Conservation (phyloP, 2,888 invertebrate species). For the Helobdella robusta region DNA sequence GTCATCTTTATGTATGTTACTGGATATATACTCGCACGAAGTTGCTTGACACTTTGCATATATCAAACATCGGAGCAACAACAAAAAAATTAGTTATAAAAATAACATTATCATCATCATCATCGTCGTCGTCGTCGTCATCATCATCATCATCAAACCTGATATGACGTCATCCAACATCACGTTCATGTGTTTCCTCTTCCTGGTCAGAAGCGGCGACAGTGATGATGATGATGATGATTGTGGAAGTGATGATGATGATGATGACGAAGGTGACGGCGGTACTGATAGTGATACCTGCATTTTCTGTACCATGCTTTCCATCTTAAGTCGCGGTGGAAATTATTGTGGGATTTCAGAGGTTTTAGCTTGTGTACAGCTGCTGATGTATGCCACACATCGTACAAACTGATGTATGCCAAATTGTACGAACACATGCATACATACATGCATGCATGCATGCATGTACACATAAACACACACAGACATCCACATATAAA, state of each 20-base stretch:
- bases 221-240: constrained; percentile 1
- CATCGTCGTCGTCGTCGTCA: neutral
- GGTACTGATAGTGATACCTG: constrained; percentile 8
- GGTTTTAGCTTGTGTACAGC: too few relatives aligned
- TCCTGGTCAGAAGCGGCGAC: neutral
- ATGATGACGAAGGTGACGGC: constrained; percentile 10
- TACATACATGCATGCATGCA: too few relatives aligned
- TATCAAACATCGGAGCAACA: neutral
- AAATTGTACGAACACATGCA: too few relatives aligned
- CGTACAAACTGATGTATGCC: too few relatives aligned
- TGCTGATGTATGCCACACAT: too few relatives aligned
- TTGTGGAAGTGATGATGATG: constrained; percentile 8
- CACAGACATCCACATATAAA: too few relatives aligned
- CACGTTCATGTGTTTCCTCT: neutral
- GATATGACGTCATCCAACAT: too few relatives aligned
- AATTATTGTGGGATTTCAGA: too few relatives aligned
- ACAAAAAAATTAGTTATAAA: neutral
- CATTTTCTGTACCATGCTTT: too few relatives aligned
- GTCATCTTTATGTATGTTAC: neutral
- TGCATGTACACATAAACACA: too few relatives aligned
- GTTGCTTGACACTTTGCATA: neutral
- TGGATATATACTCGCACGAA: neutral
- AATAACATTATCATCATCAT: neutral
- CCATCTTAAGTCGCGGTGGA: too few relatives aligned
- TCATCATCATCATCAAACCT: too few relatives aligned